These are phyloP conservation scores for Gallinago stenura DNA, from an alignment of 2,797 vertebrate genomes.

Conservation along the genomic window DNA sequence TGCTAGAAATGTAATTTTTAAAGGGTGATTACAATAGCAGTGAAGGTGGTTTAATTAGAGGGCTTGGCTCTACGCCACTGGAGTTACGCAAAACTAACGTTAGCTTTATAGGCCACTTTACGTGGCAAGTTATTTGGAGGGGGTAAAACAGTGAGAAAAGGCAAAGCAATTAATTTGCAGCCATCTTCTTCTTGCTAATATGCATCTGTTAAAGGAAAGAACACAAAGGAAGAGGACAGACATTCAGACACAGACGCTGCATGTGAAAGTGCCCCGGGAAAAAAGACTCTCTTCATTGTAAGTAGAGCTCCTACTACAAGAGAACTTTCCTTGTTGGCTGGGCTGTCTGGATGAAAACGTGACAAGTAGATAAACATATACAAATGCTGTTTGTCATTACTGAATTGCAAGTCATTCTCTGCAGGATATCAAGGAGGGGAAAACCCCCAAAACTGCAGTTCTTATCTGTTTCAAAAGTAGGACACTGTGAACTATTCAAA, in stretches of 20 bases:
- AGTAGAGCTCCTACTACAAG: not conserved
- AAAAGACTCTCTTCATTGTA: not conserved
- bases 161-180: constrained; percentile 30
- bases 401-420: not conserved
- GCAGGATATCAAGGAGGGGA: not conserved
- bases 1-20: not conserved
- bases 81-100: not conserved
- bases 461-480: not conserved
- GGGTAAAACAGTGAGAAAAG: constrained; percentile 2
- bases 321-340: not conserved
- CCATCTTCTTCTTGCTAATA: not conserved
- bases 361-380: not conserved
- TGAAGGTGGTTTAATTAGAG: not conserved
- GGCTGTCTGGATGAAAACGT: not conserved
- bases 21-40: not conserved
- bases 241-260: not conserved
- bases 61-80: not conserved
- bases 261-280: not conserved
- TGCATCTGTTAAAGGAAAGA: not conserved
- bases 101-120: not conserved
- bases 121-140: accelerated
- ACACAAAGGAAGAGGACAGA: not conserved
- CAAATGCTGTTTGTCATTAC: not conserved
- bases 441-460: no score
- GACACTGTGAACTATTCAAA: not conserved